Evolutionary conservation across 2,797 vertebrate genomes (phyloP).

Genomic region (Salarias fasciatus): DNA sequence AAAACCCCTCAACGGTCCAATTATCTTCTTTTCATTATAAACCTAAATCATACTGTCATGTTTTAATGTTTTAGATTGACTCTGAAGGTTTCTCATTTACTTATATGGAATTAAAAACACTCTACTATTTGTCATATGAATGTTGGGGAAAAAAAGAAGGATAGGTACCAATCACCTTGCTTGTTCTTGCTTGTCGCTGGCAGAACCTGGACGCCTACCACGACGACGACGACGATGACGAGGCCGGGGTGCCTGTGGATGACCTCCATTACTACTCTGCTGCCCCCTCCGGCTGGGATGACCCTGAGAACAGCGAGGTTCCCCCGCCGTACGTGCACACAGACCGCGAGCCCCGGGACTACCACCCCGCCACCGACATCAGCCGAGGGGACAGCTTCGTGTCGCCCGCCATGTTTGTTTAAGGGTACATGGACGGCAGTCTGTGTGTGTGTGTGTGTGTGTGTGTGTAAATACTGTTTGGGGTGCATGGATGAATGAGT

Average conservation of each 20-base stretch:
- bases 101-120: too few species aligned
- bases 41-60: too few species aligned
- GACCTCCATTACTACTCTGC: slow-evolving; percentile 48
- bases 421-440: background rate
- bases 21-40: too few species aligned
- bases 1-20: too few species aligned
- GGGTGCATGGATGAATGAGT: slow-evolving; percentile 36
- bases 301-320: slow-evolving; percentile 55
- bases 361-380: slow-evolving; percentile 36
- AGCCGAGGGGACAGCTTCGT: slow-evolving; percentile 81
- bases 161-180: background rate
- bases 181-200: background rate
- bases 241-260: slow-evolving; percentile 28
- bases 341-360: slow-evolving; percentile 33
- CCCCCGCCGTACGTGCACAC: slow-evolving; percentile 64
- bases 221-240: slow-evolving; percentile 52
- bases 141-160: background rate
- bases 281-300: slow-evolving; percentile 69
- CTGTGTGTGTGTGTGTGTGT: slow-evolving; percentile 56
- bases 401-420: slow-evolving; percentile 81
- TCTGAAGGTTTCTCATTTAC: too few species aligned
- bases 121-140: too few species aligned
- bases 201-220: slow-evolving; percentile 78
- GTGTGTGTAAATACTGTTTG: slow-evolving; percentile 42
- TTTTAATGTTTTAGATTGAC: too few species aligned